A percentile compares a stretch with the other conserved stretches of the same genome.
Evolutionary conservation across 2,797 vertebrate species (phyloP).

Genomic region (Sphenopsis melanotis): DNA sequence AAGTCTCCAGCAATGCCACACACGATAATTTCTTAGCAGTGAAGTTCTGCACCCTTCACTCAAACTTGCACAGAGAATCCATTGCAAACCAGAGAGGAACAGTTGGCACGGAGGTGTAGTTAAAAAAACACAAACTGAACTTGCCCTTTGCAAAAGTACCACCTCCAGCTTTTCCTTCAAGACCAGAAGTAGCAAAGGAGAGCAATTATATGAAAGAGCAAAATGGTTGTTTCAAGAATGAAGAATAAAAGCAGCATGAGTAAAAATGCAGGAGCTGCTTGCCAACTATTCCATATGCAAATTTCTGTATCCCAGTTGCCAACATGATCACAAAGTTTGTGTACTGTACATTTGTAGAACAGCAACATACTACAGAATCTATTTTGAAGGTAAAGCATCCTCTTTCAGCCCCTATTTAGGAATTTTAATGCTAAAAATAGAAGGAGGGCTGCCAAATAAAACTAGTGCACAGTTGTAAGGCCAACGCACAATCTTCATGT

Average conservation of each 20-base stretch:
- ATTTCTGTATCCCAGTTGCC: background rate
- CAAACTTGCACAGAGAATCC: background rate
- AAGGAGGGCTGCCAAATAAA: background rate
- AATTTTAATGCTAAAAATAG: background rate
- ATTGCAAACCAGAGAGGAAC: background rate
- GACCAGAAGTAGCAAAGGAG: slow-evolving; percentile 34
- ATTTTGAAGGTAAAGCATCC: background rate
- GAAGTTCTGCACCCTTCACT: slow-evolving; percentile 18
- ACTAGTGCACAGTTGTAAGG: background rate
- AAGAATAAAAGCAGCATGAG: slow-evolving; percentile 4
- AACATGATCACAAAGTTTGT: background rate
- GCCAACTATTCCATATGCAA: background rate
- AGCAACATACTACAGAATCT: background rate
- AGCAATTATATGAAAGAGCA: background rate
- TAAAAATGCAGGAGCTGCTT: background rate
- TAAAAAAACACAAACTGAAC: background rate
- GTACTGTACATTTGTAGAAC: background rate
- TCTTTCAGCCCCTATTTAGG: background rate
- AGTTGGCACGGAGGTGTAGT: slow-evolving; percentile 19
- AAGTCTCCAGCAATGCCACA: background rate
- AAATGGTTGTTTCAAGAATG: background rate
- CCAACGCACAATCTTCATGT: background rate
- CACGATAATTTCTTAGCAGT: background rate
- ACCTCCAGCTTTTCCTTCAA: slow-evolving; percentile 16
- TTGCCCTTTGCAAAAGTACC: slow-evolving; percentile 32